phyloP scores from a whole-genome alignment of 2,888 invertebrate species.

The Torymus texanus region DNA sequence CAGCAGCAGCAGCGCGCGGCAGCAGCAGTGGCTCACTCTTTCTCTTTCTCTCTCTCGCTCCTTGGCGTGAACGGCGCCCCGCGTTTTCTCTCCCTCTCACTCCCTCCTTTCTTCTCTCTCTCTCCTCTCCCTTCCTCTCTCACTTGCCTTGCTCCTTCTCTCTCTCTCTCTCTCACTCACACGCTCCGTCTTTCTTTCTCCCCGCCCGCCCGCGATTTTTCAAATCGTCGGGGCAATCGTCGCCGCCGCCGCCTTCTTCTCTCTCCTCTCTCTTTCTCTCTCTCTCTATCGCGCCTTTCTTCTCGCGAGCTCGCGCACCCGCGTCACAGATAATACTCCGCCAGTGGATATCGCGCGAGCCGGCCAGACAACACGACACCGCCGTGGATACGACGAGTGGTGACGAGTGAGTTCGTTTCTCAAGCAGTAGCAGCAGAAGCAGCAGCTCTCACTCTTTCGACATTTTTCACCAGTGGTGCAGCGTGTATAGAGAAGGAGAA shows the following conservation, averaged over 20 bases:
- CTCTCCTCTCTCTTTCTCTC: constrained; percentile 30
- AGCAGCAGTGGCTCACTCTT: constrained; percentile 68
- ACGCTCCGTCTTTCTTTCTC: constrained; percentile 61
- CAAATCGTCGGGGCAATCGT: constrained; percentile 58
- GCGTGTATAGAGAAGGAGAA: too few species aligned
- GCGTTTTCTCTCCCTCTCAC: constrained; percentile 32
- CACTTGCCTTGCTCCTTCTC: constrained; percentile 54
- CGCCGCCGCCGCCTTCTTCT: constrained; percentile 45
- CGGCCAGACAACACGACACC: constrained; percentile 41
- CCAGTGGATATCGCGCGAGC: constrained; percentile 51
- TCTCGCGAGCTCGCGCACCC: background rate
- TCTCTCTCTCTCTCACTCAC: constrained; percentile 70
- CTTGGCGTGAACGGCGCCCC: constrained; percentile 57
- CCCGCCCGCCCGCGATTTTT: constrained; percentile 63
- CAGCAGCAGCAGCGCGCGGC: constrained; percentile 52
- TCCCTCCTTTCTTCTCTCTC: constrained; percentile 6
- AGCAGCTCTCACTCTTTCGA: too few species aligned
- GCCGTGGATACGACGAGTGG: background rate
- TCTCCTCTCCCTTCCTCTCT: constrained; percentile 26
- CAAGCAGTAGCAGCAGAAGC: too few species aligned
- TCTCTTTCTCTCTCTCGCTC: constrained; percentile 48
- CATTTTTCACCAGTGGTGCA: too few species aligned
- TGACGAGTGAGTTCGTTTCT: constrained; percentile 17
- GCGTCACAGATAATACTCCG: constrained; percentile 42
- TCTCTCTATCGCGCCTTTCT: background rate